A percentile compares a stretch with the other conserved stretches of the same genome.
These are phyloP conservation scores for Halocynthia roretzi DNA, from an alignment of 23 tunicate genomes.

Conservation along the genomic window DNA sequence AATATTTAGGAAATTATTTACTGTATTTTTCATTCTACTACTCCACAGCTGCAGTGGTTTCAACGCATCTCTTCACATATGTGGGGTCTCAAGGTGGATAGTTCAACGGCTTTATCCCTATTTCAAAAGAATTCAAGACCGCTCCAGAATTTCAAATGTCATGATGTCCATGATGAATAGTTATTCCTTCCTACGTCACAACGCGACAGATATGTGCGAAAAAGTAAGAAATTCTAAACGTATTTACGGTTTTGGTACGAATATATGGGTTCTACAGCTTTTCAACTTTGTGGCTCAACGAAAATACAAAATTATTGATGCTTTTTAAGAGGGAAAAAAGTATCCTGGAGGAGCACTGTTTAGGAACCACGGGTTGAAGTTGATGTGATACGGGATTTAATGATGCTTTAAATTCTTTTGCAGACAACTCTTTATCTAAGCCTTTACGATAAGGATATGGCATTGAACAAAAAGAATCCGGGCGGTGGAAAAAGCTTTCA, in stretches of 20 bases:
- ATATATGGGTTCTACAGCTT: neutral
- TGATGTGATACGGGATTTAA: neutral
- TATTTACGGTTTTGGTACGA: too few relatives aligned
- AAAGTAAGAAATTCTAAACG: neutral
- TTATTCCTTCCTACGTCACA: conserved; percentile 6
- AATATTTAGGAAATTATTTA: too few relatives aligned
- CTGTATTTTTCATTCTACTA: neutral
- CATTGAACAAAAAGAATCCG: neutral
- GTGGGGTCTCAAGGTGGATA: conserved; percentile 17
- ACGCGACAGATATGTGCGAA: conserved; percentile 18
- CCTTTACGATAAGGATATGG: conserved; percentile 12
- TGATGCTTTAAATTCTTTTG: neutral
- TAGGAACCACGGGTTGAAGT: neutral
- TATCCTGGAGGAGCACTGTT: neutral
- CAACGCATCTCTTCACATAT: conserved; percentile 20
- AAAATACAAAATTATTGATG: too few relatives aligned
- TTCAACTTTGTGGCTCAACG: neutral
- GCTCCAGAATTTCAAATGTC: conserved; percentile 17
- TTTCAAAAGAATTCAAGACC: conserved; percentile 13
- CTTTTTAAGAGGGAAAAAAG: too few relatives aligned
- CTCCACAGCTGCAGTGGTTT: conserved; percentile 13
- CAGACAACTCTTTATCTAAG: conserved; percentile 3
- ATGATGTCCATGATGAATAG: conserved; percentile 28
- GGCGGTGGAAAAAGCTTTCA: neutral
- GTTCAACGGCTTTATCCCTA: conserved; percentile 10